Evolutionary conservation across 2,797 vertebrate genomes (phyloP).

Genomic region (Garrulus glandarius): DNA sequence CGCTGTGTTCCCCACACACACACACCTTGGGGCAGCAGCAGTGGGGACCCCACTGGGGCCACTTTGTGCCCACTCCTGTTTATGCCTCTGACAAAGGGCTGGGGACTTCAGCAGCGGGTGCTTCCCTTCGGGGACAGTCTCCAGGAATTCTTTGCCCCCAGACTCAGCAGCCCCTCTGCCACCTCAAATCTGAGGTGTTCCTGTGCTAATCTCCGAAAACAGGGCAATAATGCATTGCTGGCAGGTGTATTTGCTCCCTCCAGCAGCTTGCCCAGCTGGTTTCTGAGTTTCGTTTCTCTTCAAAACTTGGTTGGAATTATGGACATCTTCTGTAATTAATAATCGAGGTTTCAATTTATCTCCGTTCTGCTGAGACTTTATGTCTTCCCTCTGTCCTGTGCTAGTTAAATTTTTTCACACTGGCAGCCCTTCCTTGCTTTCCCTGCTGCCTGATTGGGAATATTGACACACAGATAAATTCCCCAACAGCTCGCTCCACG

Average conservation of each 20-base stretch:
- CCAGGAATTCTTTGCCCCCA: not conserved
- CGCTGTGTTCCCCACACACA: no score
- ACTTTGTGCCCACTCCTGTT: fast-evolving
- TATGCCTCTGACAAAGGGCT: not conserved
- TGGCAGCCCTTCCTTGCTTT: not conserved
- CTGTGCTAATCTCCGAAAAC: fast-evolving
- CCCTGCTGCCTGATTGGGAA: not conserved
- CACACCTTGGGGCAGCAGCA: not conserved
- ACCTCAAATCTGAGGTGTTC: not conserved
- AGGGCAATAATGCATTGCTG: not conserved
- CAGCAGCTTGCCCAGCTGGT: not conserved
- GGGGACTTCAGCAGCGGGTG: not conserved
- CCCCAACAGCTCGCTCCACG: fast-evolving
- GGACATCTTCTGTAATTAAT: not conserved
- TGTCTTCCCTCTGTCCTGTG: not conserved
- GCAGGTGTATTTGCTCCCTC: conserved; percentile 50
- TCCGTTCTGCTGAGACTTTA: not conserved
- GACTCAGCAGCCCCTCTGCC: not conserved
- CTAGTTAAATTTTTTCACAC: not conserved
- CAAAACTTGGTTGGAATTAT: not conserved
- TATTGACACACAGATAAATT: not conserved
- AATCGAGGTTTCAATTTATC: not conserved
- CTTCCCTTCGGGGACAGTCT: not conserved
- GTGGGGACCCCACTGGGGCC: not conserved
- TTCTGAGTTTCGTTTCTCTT: not conserved